Conservation (phyloP, 2,113 vertebrate species). For the Mus musculus region GRCm39 chr3:157281001-157281500, state of each 20-base stretch:
- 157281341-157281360: not conserved
- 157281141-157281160: not conserved
- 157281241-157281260: not conserved
- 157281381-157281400: not conserved
- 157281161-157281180: not conserved
- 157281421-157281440: not conserved
- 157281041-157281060: too few species aligned
- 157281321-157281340: not conserved
- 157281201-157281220: slow-evolving; percentile 14
- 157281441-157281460: not conserved
- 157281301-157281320: not conserved
- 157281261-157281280: not conserved
- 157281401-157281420: not conserved
- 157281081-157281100: too few species aligned
- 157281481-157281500: not conserved
- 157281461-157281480: not conserved
- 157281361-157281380: not conserved
- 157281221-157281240: slow-evolving; percentile 3
- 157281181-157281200: not conserved
- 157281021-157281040: not conserved
- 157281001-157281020: not conserved
- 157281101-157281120: not conserved
- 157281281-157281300: not conserved
- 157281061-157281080: too few species aligned
- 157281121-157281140: not conserved